Percentiles rank a stretch among this genome's conserved stretches.
Evolutionary conservation across 2,113 vertebrate species (phyloP).

Genomic region (Scatophagus argus): DNA sequence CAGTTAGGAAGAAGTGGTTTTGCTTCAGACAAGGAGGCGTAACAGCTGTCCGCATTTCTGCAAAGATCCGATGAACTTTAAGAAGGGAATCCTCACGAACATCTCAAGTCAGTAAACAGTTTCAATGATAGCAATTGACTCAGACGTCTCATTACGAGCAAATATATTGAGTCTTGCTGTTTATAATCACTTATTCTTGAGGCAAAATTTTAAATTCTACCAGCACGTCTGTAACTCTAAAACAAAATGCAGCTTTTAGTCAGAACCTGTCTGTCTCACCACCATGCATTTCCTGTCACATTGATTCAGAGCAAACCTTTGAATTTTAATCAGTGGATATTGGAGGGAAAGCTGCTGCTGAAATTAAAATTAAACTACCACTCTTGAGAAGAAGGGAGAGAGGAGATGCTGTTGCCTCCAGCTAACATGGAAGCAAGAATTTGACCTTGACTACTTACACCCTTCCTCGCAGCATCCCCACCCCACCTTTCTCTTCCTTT

Average conservation of each 20-base stretch:
- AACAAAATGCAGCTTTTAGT: slow-evolving; percentile 3
- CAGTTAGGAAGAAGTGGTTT: slow-evolving; percentile 28
- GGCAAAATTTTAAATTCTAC: not conserved
- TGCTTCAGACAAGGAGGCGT: slow-evolving; percentile 42
- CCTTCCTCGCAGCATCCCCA: slow-evolving; percentile 17
- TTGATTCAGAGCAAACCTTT: not conserved
- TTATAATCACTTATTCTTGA: slow-evolving; percentile 12
- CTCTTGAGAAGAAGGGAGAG: slow-evolving; percentile 3
- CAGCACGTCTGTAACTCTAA: slow-evolving; percentile 1
- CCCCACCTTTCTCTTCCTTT: slow-evolving; percentile 41
- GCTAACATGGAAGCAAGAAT: slow-evolving; percentile 53
- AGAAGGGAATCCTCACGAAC: slow-evolving; percentile 27
- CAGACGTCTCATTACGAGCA: not conserved
- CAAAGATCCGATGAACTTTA: not conserved
- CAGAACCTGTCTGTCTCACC: no score
- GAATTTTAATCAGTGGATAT: slow-evolving; percentile 19
- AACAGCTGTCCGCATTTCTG: slow-evolving; percentile 58
- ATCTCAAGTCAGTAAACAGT: slow-evolving; percentile 23
- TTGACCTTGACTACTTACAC: slow-evolving; percentile 35
- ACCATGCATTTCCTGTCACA: not conserved
- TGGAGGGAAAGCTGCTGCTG: slow-evolving; percentile 10
- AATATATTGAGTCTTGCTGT: slow-evolving; percentile 16
- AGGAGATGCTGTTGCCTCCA: slow-evolving; percentile 30
- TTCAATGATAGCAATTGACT: slow-evolving; percentile 9
- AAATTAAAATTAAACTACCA: not conserved